Conservation (phyloP, 2,113 vertebrate genomes). For the Cyprinus carpio region DNA sequence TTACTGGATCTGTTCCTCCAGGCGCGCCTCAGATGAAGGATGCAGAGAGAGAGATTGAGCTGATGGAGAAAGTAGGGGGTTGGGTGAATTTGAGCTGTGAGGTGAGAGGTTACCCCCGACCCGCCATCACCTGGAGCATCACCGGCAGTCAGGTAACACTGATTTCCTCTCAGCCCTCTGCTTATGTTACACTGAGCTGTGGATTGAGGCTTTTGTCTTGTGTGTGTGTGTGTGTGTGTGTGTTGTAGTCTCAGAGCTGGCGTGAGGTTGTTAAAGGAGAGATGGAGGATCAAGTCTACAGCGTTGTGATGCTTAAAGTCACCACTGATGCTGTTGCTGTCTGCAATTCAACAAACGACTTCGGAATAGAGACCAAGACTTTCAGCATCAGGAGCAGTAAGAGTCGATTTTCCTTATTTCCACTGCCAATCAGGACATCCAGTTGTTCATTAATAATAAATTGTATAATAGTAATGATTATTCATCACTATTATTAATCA, state of each 20-base stretch:
- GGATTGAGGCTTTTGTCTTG: constrained; percentile 20
- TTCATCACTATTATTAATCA: background rate
- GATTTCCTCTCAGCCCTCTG: background rate
- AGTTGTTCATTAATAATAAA: too few species aligned
- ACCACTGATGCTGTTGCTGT: constrained; percentile 74
- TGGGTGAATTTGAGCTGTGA: constrained; percentile 85
- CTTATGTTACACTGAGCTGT: background rate
- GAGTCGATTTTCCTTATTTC: constrained; percentile 28
- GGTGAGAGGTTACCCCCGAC: constrained; percentile 76
- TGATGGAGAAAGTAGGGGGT: constrained; percentile 66
- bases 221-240: constrained; percentile 35
- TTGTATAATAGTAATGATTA: too few species aligned
- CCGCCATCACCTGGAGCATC: constrained; percentile 81
- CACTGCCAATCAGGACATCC: background rate
- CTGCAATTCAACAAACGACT: constrained; percentile 80
- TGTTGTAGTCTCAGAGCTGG: constrained; percentile 66
- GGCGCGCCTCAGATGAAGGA: constrained; percentile 72
- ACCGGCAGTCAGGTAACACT: constrained; percentile 75
- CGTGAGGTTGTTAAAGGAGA: constrained; percentile 64
- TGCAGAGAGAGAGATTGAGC: constrained; percentile 60
- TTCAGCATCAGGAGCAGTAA: constrained; percentile 78
- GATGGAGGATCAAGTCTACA: constrained; percentile 69
- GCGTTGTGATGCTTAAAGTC: constrained; percentile 80
- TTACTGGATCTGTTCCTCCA: constrained; percentile 35
- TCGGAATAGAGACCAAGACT: constrained; percentile 73